Percentiles rank a stretch among this genome's conserved stretches.
phyloP scores from a whole-genome alignment of 2,888 invertebrate genomes.

The Cheilosia vernalis region DNA sequence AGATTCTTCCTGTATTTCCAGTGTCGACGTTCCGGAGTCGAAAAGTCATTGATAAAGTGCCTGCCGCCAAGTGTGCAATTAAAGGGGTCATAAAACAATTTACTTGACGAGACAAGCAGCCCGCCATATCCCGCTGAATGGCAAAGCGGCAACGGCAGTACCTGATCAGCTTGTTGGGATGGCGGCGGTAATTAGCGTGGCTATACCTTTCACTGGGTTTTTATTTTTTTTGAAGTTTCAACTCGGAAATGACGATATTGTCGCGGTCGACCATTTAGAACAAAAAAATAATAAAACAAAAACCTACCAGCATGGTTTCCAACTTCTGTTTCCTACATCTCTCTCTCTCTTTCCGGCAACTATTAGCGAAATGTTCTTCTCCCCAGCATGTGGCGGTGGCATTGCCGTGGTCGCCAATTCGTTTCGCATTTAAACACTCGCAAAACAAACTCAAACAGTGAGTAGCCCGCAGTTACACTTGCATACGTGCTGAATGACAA shows the following conservation, averaged over 20 bases:
- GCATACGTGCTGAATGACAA: no score
- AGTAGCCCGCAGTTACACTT: slow-evolving; percentile 35
- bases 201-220: no score
- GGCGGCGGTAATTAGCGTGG: no score
- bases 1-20: no score
- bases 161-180: no score
- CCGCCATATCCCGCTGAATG: slow-evolving; percentile 11
- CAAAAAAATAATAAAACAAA: background rate
- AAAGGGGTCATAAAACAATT: slow-evolving; percentile 44
- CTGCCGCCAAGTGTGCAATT: slow-evolving; percentile 17
- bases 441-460: slow-evolving; percentile 21
- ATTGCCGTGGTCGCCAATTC: slow-evolving; percentile 4
- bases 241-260: background rate
- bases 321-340: background rate
- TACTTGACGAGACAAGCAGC: slow-evolving; percentile 54
- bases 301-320: slow-evolving; percentile 27
- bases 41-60: slow-evolving; percentile 5
- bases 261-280: background rate
- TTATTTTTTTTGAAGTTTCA: no score
- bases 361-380: slow-evolving; percentile 5
- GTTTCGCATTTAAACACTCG: slow-evolving; percentile 42
- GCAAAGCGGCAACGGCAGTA: background rate
- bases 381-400: slow-evolving; percentile 38
- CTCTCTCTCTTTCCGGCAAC: background rate
- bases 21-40: slow-evolving; percentile 13